A percentile compares a stretch with the other conserved stretches of the same genome.
phyloP scores from a whole-genome alignment of 2,113 vertebrate species.

The Aegithalos caudatus region DNA sequence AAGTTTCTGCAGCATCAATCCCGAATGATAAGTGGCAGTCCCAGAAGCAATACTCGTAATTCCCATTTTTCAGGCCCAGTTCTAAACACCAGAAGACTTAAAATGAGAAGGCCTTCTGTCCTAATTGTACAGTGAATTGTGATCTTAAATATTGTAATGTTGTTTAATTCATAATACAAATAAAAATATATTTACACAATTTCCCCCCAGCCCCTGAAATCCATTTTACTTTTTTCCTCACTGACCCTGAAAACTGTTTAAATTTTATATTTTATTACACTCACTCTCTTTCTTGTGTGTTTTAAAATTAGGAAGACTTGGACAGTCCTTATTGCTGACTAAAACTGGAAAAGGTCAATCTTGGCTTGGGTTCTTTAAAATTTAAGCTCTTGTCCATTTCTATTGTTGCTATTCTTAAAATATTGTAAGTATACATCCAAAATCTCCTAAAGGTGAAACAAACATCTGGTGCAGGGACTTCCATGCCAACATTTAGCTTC shows the following conservation, averaged over 20 bases:
- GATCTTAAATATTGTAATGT: neutral
- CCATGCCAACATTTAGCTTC: neutral
- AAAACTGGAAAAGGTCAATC: neutral
- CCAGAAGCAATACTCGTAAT: fast-evolving
- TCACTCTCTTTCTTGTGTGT: neutral
- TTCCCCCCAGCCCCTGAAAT: neutral
- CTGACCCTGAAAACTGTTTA: neutral
- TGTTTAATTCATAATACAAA: neutral
- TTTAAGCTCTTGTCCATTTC: neutral
- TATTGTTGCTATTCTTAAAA: neutral
- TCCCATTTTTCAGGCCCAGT: neutral
- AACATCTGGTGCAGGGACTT: slow-evolving; percentile 2
- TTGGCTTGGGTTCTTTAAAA: neutral
- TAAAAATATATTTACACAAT: neutral
- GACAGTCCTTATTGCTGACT: neutral
- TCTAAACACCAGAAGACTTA: neutral
- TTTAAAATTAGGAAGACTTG: neutral
- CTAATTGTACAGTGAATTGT: neutral
- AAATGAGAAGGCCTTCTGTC: neutral
- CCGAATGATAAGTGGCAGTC: neutral
- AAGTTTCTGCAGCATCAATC: neutral
- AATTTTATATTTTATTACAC: neutral
- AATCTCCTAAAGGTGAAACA: neutral
- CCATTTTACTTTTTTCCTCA: neutral
- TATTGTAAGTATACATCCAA: neutral